phyloP scores from a whole-genome alignment of 2,888 invertebrate genomes.

The Odiellus spinosus region DNA sequence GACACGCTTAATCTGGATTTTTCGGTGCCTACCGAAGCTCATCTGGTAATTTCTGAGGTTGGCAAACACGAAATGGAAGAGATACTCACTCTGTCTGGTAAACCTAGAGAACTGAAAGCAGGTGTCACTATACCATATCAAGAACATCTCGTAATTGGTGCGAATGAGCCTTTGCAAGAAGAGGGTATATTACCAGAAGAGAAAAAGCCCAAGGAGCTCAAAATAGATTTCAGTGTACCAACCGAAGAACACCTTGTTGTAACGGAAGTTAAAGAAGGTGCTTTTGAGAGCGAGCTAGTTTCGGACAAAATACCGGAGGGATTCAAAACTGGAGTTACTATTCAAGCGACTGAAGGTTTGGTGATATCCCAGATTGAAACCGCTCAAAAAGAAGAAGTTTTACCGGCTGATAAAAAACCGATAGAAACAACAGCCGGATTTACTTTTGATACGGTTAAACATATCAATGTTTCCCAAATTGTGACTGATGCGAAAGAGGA shows the following conservation, averaged over 20 bases:
- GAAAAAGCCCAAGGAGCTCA: constrained; percentile 2
- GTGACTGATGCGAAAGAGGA: not conserved
- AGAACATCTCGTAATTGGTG: not conserved
- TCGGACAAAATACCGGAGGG: constrained; percentile 22
- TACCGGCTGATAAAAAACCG: constrained; percentile 35
- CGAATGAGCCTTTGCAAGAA: not conserved
- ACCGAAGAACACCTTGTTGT: constrained; percentile 12
- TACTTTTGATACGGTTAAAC: not conserved
- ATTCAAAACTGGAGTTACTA: constrained; percentile 12
- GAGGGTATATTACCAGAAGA: not conserved
- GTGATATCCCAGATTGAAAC: constrained; percentile 13
- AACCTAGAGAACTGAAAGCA: constrained; percentile 7
- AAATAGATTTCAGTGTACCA: constrained; percentile 3
- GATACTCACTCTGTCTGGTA: constrained; percentile 3
- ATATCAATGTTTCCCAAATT: constrained; percentile 2
- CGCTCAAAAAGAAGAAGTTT: constrained; percentile 16
- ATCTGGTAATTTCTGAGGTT: constrained; percentile 12
- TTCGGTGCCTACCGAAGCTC: constrained; percentile 13
- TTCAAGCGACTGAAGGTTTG: constrained; percentile 8
- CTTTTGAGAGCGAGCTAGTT: not conserved
- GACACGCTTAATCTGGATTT: constrained; percentile 6
- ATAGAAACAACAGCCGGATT: constrained; percentile 40
- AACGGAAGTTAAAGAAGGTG: constrained; percentile 3
- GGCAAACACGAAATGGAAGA: constrained; percentile 13
- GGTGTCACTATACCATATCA: constrained; percentile 11